phyloP scores from a whole-genome alignment of 2,113 vertebrate genomes.

The Solenodon paradoxus region DNA sequence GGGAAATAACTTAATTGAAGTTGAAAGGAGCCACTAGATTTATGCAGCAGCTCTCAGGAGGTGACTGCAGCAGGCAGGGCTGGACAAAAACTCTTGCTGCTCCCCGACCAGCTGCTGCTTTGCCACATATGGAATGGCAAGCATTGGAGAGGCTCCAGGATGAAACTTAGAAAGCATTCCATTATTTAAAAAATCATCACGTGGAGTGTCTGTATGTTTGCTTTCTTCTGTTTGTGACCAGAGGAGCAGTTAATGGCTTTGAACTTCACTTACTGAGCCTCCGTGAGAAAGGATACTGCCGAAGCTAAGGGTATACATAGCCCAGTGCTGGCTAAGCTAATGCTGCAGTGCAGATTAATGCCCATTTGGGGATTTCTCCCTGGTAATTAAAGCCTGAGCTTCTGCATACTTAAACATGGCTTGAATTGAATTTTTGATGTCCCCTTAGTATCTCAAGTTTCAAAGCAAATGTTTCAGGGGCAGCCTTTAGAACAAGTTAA shows the following conservation, averaged over 20 bases:
- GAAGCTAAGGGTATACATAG: slow-evolving; percentile 54
- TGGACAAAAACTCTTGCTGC: neutral
- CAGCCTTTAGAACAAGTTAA: neutral
- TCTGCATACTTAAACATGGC: slow-evolving; percentile 73
- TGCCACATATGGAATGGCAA: neutral
- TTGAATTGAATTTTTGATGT: slow-evolving; percentile 76
- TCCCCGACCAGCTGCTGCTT: neutral
- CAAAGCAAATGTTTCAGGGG: slow-evolving; percentile 29
- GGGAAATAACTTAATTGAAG: neutral
- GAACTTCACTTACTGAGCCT: neutral
- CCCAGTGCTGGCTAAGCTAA: slow-evolving; percentile 61
- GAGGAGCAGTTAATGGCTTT: neutral
- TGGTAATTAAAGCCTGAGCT: slow-evolving; percentile 76
- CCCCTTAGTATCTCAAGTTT: slow-evolving; percentile 41
- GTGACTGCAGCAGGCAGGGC: neutral
- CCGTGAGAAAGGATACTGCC: slow-evolving; percentile 61
- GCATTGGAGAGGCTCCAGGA: neutral
- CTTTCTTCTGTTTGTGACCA: neutral
- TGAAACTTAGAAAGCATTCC: neutral
- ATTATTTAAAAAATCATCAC: slow-evolving; percentile 16
- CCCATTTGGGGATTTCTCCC: slow-evolving; percentile 68
- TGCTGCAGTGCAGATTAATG: slow-evolving; percentile 52
- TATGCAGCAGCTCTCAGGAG: neutral
- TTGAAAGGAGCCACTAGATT: neutral
- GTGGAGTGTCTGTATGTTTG: neutral